Evolutionary conservation across 2,797 vertebrate species (phyloP), one percentile per base, ranked within the genome.

Genomic region (Tragelaphus oryx): DNA sequence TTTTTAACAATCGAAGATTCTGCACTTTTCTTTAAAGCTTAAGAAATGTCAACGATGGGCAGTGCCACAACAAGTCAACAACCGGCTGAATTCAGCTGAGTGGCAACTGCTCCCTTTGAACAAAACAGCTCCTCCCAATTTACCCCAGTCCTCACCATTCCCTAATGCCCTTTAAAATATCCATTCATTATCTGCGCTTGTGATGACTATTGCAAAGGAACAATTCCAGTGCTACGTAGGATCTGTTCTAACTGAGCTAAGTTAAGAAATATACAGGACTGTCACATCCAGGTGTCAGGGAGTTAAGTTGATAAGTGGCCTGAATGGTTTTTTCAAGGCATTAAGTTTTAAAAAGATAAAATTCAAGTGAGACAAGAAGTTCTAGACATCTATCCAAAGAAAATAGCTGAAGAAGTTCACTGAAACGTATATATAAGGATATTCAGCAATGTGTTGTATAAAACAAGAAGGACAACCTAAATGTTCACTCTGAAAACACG

Each of bases 401-500:
- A 93, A 95, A 78, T 30, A 89, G 26, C 50, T 81, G 9, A 50
- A 88, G 48, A 75, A 44, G 18, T 57, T 89, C 68, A 37, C 44
- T 79, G 79, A 83, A 94, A 88, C 60, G 1, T 48, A 86, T 18
- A 48, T 12, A 57, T 9, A 33, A 95, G 16, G 14, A 76, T 22
- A 97, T 52, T 84, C 46, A 84, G 62, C 86, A 89, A 81, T 59
- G 74, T 83, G 44, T 50, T 92, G 48, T 65, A 60, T 41, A 92
- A 96, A 96, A 75, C 1, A 78, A 33, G 24, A 92, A 89, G 90
- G 94, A 75, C 50, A 83, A 88, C 50, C 68, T 54, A 94, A 84
- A 60, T 33, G 20, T 59, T 82, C 60, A 94, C 54, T 54, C 44
- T 91, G 48, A 89, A 91, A 94, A 48, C 68, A 89, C 24, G 18